phyloP scores from a whole-genome alignment of 2,888 invertebrate genomes.

The Trissolcus brochymenae region DNA sequence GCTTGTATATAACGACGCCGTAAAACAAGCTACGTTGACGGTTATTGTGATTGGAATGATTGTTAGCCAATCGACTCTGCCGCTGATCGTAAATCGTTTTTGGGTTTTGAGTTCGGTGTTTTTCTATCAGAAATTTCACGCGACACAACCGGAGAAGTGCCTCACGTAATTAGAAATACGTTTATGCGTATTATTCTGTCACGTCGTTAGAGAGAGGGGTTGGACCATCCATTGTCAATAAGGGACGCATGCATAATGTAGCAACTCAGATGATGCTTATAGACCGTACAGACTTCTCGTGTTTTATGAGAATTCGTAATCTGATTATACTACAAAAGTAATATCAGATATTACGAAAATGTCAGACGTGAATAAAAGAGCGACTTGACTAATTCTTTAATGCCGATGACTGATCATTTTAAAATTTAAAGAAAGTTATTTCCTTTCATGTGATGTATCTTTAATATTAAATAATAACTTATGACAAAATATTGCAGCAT shows the following conservation, averaged over 20 bases:
- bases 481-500: no score
- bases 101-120: slow-evolving; percentile 25
- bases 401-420: no score
- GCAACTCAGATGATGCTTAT: slow-evolving; percentile 64
- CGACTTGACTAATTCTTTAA: slow-evolving; percentile 3
- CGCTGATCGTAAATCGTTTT: slow-evolving; percentile 20
- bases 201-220: slow-evolving; percentile 58
- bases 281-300: slow-evolving; percentile 68
- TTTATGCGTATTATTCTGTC: slow-evolving; percentile 68
- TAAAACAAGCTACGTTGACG: slow-evolving; percentile 47
- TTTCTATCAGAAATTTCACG: slow-evolving; percentile 28
- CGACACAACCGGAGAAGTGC: slow-evolving; percentile 18
- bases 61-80: slow-evolving; percentile 16
- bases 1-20: slow-evolving; percentile 31
- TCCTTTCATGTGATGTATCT: no score
- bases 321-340: slow-evolving; percentile 49
- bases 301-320: slow-evolving; percentile 69
- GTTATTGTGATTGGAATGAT: slow-evolving; percentile 55
- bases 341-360: slow-evolving; percentile 6
- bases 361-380: no score
- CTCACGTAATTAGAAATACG: slow-evolving; percentile 71
- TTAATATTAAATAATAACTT: no score
- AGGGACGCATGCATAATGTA: slow-evolving; percentile 74
- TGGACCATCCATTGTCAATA: slow-evolving; percentile 73
- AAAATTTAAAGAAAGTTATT: no score